phyloP scores from a whole-genome alignment of 2,113 vertebrate genomes.

The Typhlomys cinereus region DNA sequence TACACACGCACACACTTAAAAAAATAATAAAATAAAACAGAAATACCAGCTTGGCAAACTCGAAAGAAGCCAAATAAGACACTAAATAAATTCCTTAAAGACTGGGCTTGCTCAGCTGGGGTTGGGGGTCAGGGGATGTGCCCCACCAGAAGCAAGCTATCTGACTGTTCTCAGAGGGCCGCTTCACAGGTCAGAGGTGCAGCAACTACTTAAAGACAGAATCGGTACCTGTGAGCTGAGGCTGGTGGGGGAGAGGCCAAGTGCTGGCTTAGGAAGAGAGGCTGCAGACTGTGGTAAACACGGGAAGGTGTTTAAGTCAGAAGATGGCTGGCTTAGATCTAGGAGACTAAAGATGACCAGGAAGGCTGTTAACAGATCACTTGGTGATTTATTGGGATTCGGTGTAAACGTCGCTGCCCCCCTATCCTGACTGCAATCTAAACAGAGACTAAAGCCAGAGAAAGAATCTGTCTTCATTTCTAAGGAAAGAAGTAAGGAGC shows the following conservation, averaged over 20 bases:
- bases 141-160: neutral
- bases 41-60: neutral
- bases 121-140: neutral
- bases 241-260: neutral
- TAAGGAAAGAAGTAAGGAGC: constrained; percentile 31
- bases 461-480: constrained; percentile 27
- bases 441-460: neutral
- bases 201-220: neutral
- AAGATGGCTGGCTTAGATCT: neutral
- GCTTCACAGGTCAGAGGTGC: neutral
- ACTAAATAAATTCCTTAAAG: constrained; percentile 1
- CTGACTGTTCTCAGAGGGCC: neutral
- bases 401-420: neutral
- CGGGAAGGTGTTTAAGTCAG: neutral
- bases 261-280: neutral
- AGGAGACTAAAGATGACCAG: neutral
- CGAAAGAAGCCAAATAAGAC: neutral
- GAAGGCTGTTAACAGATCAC: neutral
- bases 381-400: neutral
- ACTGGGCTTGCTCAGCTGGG: neutral
- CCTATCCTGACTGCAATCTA: neutral
- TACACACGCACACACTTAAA: too few species aligned
- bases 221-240: neutral
- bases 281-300: neutral
- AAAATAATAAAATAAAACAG: neutral